These are phyloP conservation scores for Hemibagrus guttatus DNA, from an alignment of 2,797 vertebrate genomes.

Conservation along the genomic window DNA sequence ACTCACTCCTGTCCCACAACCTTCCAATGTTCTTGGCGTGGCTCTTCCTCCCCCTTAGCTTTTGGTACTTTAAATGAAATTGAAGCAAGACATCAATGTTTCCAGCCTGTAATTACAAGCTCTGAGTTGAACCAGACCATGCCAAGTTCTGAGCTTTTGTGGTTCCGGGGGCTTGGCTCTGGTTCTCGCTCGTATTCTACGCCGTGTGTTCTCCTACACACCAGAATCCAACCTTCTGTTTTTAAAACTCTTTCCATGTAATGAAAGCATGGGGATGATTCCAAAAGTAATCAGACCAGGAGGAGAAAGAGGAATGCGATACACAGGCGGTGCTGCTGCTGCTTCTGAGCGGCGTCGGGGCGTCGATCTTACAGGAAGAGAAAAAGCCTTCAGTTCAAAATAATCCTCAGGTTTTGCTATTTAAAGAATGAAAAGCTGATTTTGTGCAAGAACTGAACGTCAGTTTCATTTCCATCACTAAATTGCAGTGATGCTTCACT, in stretches of 20 bases:
- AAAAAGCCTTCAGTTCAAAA: background rate
- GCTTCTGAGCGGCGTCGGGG: background rate
- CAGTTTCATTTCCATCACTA: background rate
- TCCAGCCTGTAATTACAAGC: background rate
- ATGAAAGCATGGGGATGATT: background rate
- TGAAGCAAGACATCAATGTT: background rate
- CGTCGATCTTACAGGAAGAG: background rate
- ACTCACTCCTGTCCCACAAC: background rate
- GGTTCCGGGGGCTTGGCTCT: conserved; percentile 7
- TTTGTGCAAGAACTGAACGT: background rate
- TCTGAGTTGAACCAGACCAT: background rate
- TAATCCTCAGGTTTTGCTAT: background rate
- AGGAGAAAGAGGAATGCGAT: background rate
- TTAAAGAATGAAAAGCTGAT: background rate
- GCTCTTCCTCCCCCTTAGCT: background rate
- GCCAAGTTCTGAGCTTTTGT: background rate
- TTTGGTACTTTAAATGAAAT: background rate
- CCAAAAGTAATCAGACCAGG: background rate
- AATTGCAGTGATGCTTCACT: background rate
- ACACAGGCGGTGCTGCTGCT: background rate
- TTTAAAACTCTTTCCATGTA: background rate
- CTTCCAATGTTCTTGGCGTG: conserved; percentile 7
- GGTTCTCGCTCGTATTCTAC: background rate
- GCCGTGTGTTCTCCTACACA: background rate
- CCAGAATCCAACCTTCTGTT: background rate